Evolutionary conservation across 2,113 vertebrate species (phyloP), one percentile per base, ranked within the genome.

Genomic region (Oncorhynchus mykiss): DNA sequence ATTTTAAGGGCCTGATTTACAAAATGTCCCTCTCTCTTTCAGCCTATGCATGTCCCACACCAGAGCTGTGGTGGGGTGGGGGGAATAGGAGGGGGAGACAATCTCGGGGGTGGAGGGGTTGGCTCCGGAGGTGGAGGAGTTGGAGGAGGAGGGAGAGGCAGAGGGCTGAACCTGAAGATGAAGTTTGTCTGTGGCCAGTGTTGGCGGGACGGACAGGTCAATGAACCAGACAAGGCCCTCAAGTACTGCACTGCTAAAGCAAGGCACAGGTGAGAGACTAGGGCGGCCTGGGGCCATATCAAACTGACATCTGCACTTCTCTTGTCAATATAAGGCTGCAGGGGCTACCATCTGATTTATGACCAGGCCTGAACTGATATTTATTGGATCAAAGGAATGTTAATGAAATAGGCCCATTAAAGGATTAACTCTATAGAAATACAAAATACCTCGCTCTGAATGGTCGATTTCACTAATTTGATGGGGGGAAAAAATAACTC

Each of bases 121-220:
- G 39, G 85, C 64, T 8, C 20, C 54, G 25, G 51, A 0, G 60
- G 84, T 25, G 79, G 86, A 34, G 91, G 81, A 5, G 88, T 79
- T 14, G 75, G 85, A n/a, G 81, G 25, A 27, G 25, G 81, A 1
- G 87, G 84, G 48, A 80, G 87, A n/a, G 78, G 81, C 24, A 79
- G 85, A 1, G 92, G 93, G 31, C 86, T 94, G 49, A 94, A 94
- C 87, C 93, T 99, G 76, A 98, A 98, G 90, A 98, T 99, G 96
- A 99, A 99, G 92, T 99, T 99, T 78, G 97, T 99, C 69, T 99
- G 98, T 27, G 96, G 97, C 71, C 98, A 99, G 87, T 99, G 98
- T 89, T 98, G 97, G 97, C 93, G 96, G 73, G 98, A 98, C 0
- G 98, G 98, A 62, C 96, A 98, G 87, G 96, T 99, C 86, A 97